These are phyloP conservation scores for Sebastes schlegelii DNA, from an alignment of 2,113 vertebrate species.

Conservation along the genomic window DNA sequence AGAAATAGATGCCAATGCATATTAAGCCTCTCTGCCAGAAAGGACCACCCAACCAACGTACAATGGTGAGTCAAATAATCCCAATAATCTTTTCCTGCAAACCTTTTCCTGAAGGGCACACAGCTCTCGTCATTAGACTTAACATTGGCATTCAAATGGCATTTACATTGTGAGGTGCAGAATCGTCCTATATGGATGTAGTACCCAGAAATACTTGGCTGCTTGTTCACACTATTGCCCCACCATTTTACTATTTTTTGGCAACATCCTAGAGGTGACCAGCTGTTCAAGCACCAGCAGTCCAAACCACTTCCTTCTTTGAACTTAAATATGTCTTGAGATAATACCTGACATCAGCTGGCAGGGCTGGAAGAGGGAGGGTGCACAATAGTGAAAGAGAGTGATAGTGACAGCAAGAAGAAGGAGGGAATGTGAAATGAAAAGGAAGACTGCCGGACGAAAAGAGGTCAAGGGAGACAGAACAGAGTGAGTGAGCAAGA, in stretches of 20 bases:
- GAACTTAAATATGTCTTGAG: constrained; percentile 4
- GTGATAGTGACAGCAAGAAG: constrained; percentile 28
- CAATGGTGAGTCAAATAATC: neutral
- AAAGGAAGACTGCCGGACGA: constrained; percentile 39
- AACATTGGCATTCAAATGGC: neutral
- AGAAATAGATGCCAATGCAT: neutral
- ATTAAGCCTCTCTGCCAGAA: neutral
- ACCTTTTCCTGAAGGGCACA: neutral
- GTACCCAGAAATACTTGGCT: neutral
- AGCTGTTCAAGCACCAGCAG: neutral
- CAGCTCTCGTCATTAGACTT: neutral
- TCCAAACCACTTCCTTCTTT: neutral
- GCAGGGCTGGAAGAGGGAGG: neutral
- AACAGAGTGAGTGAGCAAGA: neutral
- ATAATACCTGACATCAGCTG: constrained; percentile 19
- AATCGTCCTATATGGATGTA: neutral
- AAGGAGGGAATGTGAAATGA: constrained; percentile 27
- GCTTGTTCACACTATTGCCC: neutral
- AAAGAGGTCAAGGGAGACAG: constrained; percentile 19
- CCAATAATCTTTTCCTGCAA: no score
- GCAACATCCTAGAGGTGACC: neutral
- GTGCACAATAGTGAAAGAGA: constrained; percentile 5
- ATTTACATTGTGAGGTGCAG: neutral
- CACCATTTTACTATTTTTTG: neutral
- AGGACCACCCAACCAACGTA: neutral